Evolutionary conservation across 2,888 invertebrate genomes (phyloP).

Genomic region (Phyllotreta cruciferae): DNA sequence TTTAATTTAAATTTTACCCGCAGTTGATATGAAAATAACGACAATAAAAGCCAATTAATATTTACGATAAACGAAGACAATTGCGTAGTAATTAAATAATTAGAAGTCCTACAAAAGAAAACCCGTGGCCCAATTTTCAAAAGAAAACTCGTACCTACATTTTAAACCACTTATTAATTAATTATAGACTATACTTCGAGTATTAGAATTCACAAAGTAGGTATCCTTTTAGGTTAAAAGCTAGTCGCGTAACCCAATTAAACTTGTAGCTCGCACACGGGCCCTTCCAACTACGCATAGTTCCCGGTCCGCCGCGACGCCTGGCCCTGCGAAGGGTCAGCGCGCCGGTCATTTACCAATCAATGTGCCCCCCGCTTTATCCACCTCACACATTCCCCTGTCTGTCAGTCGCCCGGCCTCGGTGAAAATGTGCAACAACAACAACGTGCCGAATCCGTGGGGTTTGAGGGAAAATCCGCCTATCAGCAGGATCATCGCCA

Average conservation of each 20-base stretch:
- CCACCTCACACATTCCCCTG: conserved; percentile 6
- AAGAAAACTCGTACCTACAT: no score
- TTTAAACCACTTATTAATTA: neutral
- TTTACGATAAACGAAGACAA: neutral
- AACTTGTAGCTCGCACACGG: conserved; percentile 17
- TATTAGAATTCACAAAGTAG: neutral
- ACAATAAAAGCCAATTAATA: conserved; percentile 4
- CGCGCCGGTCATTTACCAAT: conserved; percentile 51
- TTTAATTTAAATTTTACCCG: neutral
- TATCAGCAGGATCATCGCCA: conserved; percentile 32
- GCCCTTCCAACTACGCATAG: conserved; percentile 15
- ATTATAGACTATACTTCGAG: neutral
- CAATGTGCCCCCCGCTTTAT: conserved; percentile 43
- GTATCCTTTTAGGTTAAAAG: neutral
- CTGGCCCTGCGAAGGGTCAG: conserved; percentile 44
- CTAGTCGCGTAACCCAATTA: conserved; percentile 11
- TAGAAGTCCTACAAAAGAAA: neutral
- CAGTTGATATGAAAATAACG: neutral
- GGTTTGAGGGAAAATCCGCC: conserved; percentile 44
- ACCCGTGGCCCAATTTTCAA: no score
- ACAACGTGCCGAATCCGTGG: conserved; percentile 46
- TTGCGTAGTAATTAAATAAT: neutral
- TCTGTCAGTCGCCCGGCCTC: neutral
- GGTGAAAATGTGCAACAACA: conserved; percentile 42
- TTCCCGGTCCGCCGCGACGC: conserved; percentile 40